Conservation (phyloP, 2,888 invertebrate genomes). For the Melangyna quadrimaculata region DNA sequence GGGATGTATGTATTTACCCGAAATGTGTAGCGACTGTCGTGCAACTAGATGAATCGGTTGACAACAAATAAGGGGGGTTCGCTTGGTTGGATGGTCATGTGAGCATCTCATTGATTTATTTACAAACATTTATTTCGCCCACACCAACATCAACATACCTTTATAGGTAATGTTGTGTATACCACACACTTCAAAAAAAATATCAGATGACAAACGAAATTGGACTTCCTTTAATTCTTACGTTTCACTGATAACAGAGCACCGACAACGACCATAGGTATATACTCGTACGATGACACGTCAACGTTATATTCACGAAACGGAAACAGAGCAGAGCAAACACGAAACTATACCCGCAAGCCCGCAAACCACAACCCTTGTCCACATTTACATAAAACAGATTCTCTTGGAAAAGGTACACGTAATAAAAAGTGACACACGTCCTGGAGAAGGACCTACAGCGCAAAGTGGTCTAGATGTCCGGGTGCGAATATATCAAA, state of each 20-base stretch:
- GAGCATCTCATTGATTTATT: constrained; percentile 46
- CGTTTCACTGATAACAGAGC: constrained; percentile 15
- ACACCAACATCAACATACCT: not conserved
- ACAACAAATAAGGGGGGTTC: constrained; percentile 2
- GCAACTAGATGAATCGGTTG: constrained; percentile 39
- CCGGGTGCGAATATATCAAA: not conserved
- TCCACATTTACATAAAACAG: not conserved
- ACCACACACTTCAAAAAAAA: not conserved
- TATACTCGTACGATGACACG: not conserved
- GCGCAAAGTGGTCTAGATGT: not conserved
- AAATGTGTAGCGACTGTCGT: constrained; percentile 47
- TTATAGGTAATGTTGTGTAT: no score
- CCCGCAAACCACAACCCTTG: constrained; percentile 10
- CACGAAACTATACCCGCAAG: not conserved
- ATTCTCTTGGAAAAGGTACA: not conserved
- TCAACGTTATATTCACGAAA: not conserved
- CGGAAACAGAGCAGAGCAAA: constrained; percentile 7
- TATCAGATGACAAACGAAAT: constrained; percentile 34
- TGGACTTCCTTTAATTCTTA: constrained; percentile 18
- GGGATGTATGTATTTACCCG: not conserved
- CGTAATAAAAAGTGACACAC: constrained; percentile 24
- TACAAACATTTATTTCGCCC: constrained; percentile 16
- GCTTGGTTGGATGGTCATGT: not conserved
- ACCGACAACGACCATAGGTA: constrained; percentile 2
- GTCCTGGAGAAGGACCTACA: constrained; percentile 4